A percentile compares a stretch with the other conserved stretches of the same genome.
These are phyloP conservation scores for Halcyon leucocephala DNA, from an alignment of 2,797 vertebrate species.

Conservation along the genomic window DNA sequence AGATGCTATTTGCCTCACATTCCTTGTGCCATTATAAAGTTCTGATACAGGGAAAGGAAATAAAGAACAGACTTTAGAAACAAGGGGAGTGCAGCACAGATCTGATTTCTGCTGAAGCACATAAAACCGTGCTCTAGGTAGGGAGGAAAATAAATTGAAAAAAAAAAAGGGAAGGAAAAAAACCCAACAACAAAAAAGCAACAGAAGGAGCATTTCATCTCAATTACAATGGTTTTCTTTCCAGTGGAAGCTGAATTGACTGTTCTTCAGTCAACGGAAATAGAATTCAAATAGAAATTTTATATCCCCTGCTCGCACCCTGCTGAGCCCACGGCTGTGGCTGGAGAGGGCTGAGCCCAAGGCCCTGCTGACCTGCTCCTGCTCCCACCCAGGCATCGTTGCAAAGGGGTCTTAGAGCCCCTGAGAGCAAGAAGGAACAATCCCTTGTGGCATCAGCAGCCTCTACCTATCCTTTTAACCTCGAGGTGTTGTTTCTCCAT, in stretches of 20 bases:
- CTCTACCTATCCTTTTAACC: neutral
- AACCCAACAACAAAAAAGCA: neutral
- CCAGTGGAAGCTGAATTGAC: neutral
- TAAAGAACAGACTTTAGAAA: neutral
- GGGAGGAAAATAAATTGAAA: neutral
- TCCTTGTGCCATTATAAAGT: neutral
- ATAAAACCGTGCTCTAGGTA: neutral
- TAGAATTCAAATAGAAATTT: neutral
- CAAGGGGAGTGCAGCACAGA: neutral
- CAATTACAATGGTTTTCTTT: neutral
- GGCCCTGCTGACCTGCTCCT: neutral
- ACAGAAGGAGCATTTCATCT: neutral
- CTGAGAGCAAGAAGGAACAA: neutral
- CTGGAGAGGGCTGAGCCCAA: neutral
- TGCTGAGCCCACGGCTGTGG: neutral
- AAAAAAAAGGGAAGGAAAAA: neutral
- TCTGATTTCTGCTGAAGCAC: neutral
- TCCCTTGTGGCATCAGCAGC: accelerated
- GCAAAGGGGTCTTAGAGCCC: neutral
- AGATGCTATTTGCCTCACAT: neutral
- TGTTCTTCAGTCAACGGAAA: neutral
- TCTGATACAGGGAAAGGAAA: neutral
- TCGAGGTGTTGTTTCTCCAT: neutral
- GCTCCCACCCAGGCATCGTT: accelerated
- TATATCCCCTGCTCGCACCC: neutral